These are phyloP conservation scores for Macaria notata DNA, from an alignment of 2,888 invertebrate genomes.

Conservation along the genomic window DNA sequence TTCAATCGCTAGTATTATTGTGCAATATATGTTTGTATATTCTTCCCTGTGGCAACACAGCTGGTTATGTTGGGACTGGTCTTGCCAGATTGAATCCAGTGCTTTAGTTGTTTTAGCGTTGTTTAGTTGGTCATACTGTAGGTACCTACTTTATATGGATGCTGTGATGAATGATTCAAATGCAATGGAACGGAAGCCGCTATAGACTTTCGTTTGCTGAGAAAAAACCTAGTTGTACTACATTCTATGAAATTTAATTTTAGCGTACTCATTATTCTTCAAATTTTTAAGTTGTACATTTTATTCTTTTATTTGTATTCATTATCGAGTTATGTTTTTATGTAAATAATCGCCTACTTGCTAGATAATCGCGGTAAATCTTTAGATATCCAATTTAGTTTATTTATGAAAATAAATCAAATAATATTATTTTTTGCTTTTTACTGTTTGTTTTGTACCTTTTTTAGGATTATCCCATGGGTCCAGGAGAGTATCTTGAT, in stretches of 20 bases:
- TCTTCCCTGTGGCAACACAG: conserved; percentile 42
- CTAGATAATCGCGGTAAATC: conserved; percentile 58
- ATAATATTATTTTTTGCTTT: conserved; percentile 60
- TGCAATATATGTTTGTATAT: conserved; percentile 63
- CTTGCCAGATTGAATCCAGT: conserved; percentile 37
- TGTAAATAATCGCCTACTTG: conserved; percentile 72
- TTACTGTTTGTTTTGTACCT: conserved; percentile 48
- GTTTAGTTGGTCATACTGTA: conserved; percentile 50
- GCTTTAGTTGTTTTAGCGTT: conserved; percentile 33
- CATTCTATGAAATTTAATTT: conserved; percentile 42
- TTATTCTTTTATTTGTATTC: conserved; percentile 62
- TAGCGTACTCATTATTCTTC: conserved; percentile 51
- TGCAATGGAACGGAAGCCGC: conserved; percentile 52
- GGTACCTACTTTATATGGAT: conserved; percentile 42
- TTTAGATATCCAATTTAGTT: conserved; percentile 74
- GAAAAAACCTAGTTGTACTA: conserved; percentile 36
- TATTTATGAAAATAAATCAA: conserved; percentile 79
- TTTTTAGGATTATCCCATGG: conserved; percentile 45
- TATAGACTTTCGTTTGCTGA: conserved; percentile 47
- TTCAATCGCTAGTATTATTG: conserved; percentile 41
- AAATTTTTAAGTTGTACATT: conserved; percentile 75
- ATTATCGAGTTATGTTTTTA: conserved; percentile 60
- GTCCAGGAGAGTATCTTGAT: conserved; percentile 53
- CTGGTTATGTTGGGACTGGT: conserved; percentile 28
- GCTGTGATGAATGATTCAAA: conserved; percentile 52